Percentiles rank a stretch among this genome's conserved stretches.
Evolutionary conservation across 2,797 vertebrate genomes (phyloP).

Genomic region (Propithecus deckenii): DNA sequence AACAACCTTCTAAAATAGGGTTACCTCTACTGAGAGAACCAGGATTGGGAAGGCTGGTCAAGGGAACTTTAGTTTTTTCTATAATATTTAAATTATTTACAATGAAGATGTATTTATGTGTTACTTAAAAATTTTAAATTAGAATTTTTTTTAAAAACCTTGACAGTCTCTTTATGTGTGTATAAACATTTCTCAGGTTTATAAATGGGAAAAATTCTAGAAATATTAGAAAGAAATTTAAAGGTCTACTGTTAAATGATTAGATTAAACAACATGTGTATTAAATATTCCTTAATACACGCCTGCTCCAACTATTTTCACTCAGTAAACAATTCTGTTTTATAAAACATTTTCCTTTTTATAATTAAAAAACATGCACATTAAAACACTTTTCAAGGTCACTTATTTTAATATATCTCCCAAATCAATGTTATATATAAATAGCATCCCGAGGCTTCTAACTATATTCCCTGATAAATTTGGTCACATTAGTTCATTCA

Average conservation of each 20-base stretch:
- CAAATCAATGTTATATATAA: background rate
- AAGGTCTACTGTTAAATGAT: background rate
- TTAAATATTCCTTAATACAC: conserved; percentile 5
- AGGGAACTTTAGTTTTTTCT: background rate
- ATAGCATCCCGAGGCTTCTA: background rate
- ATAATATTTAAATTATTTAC: background rate
- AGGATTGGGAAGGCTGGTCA: background rate
- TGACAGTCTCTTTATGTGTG: background rate
- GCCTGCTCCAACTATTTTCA: background rate
- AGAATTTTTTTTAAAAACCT: background rate
- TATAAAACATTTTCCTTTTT: conserved; percentile 17
- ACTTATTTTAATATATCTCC: background rate
- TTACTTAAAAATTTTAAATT: conserved; percentile 5
- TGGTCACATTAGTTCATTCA: background rate
- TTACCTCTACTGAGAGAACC: background rate
- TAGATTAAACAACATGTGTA: background rate
- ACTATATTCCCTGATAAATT: background rate
- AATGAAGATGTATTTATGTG: background rate
- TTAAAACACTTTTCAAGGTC: conserved; percentile 15
- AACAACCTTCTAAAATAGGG: background rate
- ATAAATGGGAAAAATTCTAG: background rate
- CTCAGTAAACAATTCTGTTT: conserved; percentile 13
- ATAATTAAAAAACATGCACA: background rate
- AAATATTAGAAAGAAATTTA: conserved; percentile 16
- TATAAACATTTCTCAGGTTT: background rate